Conservation (phyloP, 2,888 invertebrate genomes). For the Tachina lurida region DNA sequence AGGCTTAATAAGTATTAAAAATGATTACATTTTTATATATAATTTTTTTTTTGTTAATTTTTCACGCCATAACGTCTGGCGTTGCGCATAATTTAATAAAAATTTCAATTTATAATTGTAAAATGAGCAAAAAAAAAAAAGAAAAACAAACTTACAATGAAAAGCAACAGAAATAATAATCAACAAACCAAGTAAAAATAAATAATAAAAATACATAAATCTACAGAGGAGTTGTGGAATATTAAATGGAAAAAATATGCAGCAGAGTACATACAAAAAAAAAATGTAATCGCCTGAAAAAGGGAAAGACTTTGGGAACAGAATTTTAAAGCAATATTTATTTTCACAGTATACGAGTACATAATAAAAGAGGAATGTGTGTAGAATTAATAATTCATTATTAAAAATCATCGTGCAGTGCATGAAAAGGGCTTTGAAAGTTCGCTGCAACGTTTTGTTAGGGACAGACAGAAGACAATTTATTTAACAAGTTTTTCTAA, state of each 20-base stretch:
- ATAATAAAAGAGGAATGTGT: conserved; percentile 49
- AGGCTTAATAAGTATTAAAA: conserved; percentile 16
- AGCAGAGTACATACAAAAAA: not conserved
- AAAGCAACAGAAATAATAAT: conserved; percentile 42
- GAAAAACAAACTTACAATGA: conserved; percentile 7
- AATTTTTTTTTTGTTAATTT: conserved; percentile 63
- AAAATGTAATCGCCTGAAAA: conserved; percentile 22
- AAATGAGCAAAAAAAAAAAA: conserved; percentile 53
- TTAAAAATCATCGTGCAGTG: conserved; percentile 8
- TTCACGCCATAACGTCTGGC: conserved; percentile 74
- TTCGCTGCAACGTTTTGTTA: not conserved
- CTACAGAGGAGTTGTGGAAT: conserved; percentile 41
- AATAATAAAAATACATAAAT: conserved; percentile 55
- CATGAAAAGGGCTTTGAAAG: conserved; percentile 22
- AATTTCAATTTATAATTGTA: conserved; percentile 74
- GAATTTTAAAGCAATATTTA: conserved; percentile 40
- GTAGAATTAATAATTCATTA: conserved; percentile 63
- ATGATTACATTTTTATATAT: conserved; percentile 29
- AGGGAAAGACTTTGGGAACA: conserved; percentile 23
- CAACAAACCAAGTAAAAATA: conserved; percentile 53
- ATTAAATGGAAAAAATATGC: conserved; percentile 27
- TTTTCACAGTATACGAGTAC: conserved; percentile 23
- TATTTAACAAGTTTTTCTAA: not conserved
- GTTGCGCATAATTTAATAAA: conserved; percentile 75
- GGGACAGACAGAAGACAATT: not conserved